Evolutionary conservation across 2,888 invertebrate genomes (phyloP), one percentile per base, ranked within the genome.

Genomic region (Spodoptera exigua): DNA sequence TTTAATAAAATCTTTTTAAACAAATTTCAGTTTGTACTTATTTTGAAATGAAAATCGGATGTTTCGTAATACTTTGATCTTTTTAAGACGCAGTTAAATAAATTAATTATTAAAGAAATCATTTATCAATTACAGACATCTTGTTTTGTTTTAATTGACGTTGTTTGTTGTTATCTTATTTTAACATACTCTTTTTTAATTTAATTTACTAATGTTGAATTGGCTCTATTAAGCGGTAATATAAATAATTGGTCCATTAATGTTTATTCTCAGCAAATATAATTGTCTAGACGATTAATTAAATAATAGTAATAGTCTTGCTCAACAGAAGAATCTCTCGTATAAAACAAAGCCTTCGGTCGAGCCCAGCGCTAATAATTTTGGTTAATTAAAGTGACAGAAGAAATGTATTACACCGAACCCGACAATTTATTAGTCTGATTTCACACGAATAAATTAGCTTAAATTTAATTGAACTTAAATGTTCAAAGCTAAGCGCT

Each of bases 21-120:
- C 44, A 54, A 39, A 56, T 43, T 32, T 34, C 43, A 61, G 18
- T 36, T 7, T 0, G 27, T 7, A 36, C 11, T 39, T 52, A 53
- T 40, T 16, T 35, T 39, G 56, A 58, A 72, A 72, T 69, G 65
- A 60, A 53, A 69, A 35, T 71, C 69, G 45, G 65, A 65, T 69
- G 65, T 45, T 47, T 60, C 46, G 49, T 61, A 49, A 70, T 59
- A 59, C 53, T 51, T 54, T 57, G 35, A 61, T 60, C 60, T 52
- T 36, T 64, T 64, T 36, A 56, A 67, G 45, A 34, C 48, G 18
- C 54, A 51, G 32, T 60, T 53, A 21, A 64, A 60, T 39, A 27
- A n/a, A n/a, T n/a, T n/a, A n/a, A n/a, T n/a, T n/a, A n/a, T n/a
- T n/a, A n/a, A n/a, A 16, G n/a, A 52, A 48, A 48, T 53, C 18